Evolutionary conservation across 2,888 invertebrate species (phyloP).

Genomic region (Uloborus plumipes): DNA sequence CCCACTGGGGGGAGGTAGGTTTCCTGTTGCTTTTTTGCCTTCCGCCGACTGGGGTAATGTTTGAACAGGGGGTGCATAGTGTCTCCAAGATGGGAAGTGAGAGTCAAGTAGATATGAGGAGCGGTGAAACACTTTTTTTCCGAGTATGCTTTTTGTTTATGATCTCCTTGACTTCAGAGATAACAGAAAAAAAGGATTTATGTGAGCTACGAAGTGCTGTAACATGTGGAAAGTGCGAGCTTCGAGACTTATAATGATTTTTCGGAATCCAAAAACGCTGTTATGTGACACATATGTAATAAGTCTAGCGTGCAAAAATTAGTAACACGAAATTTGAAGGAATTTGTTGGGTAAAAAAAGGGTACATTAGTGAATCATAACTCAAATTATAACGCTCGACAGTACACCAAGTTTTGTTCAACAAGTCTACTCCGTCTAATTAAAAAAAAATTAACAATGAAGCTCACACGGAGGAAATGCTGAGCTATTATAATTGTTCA

Average conservation of each 20-base stretch:
- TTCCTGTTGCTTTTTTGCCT: constrained; percentile 38
- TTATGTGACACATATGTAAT: not conserved
- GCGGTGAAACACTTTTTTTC: constrained; percentile 26
- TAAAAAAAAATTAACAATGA: too few species aligned
- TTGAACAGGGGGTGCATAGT: constrained; percentile 6
- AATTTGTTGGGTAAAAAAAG: too few species aligned
- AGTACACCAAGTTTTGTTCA: too few species aligned
- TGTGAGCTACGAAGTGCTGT: not conserved
- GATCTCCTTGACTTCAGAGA: constrained; percentile 8
- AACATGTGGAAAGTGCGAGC: constrained; percentile 1
- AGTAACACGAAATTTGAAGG: too few species aligned
- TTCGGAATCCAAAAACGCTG: not conserved
- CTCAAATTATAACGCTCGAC: too few species aligned
- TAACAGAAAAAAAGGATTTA: not conserved
- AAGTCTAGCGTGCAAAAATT: too few species aligned
- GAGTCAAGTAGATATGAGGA: constrained; percentile 15
- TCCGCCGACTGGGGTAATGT: not conserved
- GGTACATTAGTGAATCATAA: too few species aligned
- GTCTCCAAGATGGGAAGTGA: constrained; percentile 1
- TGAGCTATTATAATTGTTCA: too few species aligned
- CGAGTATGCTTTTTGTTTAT: constrained; percentile 18
- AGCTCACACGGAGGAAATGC: too few species aligned
- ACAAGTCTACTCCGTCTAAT: too few species aligned
- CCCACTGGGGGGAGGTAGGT: not conserved
- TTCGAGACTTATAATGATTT: not conserved